phyloP scores from a whole-genome alignment of 2,888 invertebrate species.

The Drosophila dives region DNA sequence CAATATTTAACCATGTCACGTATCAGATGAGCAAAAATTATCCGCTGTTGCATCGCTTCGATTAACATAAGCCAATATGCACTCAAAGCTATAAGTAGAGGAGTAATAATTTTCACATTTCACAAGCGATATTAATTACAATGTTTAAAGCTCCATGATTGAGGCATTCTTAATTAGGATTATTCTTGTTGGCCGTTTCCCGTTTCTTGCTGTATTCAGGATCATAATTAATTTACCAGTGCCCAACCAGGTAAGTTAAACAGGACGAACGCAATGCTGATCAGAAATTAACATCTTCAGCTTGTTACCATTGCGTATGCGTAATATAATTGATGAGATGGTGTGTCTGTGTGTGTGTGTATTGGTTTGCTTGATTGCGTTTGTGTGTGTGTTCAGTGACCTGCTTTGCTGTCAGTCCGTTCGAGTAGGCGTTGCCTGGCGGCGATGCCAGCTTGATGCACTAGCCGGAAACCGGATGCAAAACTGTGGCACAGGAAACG shows the following conservation, averaged over 20 bases:
- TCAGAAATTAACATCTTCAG: conserved; percentile 51
- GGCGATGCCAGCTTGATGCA: conserved; percentile 14
- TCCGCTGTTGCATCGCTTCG: conserved; percentile 7
- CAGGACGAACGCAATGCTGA: conserved; percentile 17
- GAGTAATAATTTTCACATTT: conserved; percentile 43
- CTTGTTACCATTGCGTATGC: conserved; percentile 39
- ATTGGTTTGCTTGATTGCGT: not conserved
- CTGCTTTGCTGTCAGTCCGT: conserved; percentile 65
- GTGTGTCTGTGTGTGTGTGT: conserved; percentile 7
- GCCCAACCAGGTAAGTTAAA: not conserved
- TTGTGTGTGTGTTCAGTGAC: conserved; percentile 48
- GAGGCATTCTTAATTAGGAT: conserved; percentile 32
- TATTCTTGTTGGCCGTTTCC: not conserved
- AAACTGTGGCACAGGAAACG: conserved; percentile 76
- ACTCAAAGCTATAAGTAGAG: not conserved
- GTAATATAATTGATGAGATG: conserved; percentile 56
- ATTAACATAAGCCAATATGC: conserved; percentile 23
- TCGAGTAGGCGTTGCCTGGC: conserved; percentile 29
- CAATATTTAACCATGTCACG: conserved; percentile 34
- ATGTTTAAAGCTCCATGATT: conserved; percentile 32
- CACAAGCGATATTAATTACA: conserved; percentile 52
- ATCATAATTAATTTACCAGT: conserved; percentile 31
- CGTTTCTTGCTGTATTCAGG: conserved; percentile 6
- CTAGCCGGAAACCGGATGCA: conserved; percentile 65
- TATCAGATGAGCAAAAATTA: not conserved